Conservation (phyloP, 2,113 vertebrate genomes). For the Myiozetetes cayanensis region DNA sequence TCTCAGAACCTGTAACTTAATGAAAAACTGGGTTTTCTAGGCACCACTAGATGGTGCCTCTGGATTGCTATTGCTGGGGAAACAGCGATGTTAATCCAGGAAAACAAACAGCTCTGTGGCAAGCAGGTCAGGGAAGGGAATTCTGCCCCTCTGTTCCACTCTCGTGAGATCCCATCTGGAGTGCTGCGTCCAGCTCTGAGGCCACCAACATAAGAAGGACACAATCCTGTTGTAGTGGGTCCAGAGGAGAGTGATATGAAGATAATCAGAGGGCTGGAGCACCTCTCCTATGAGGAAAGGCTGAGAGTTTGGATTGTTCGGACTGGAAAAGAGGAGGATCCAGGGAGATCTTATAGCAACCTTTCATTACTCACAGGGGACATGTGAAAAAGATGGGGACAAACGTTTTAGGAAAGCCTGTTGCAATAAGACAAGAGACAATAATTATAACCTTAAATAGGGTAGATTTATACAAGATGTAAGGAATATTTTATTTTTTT, state of each 20-base stretch:
- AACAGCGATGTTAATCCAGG: accelerated
- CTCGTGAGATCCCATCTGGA: background rate
- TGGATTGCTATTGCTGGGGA: background rate
- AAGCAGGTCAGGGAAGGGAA: too few species aligned
- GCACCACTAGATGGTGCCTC: conserved; percentile 34
- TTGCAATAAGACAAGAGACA: background rate
- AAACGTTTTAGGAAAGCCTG: background rate
- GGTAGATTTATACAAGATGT: background rate
- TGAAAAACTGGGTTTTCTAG: accelerated
- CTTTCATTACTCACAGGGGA: background rate
- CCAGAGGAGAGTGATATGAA: background rate
- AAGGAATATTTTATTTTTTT: background rate
- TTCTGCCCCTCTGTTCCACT: accelerated
- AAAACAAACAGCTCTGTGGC: background rate
- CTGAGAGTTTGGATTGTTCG: background rate
- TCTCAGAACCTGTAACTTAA: background rate
- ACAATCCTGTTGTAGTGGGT: background rate
- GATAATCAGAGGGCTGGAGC: background rate
- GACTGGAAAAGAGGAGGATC: background rate
- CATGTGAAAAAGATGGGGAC: background rate
- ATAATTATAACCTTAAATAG: background rate
- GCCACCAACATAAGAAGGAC: background rate
- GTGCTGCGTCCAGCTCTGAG: background rate
- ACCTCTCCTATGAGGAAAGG: background rate
- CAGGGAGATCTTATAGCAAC: accelerated